Conservation (phyloP, 2,113 vertebrate genomes). For the Rynchops niger region DNA sequence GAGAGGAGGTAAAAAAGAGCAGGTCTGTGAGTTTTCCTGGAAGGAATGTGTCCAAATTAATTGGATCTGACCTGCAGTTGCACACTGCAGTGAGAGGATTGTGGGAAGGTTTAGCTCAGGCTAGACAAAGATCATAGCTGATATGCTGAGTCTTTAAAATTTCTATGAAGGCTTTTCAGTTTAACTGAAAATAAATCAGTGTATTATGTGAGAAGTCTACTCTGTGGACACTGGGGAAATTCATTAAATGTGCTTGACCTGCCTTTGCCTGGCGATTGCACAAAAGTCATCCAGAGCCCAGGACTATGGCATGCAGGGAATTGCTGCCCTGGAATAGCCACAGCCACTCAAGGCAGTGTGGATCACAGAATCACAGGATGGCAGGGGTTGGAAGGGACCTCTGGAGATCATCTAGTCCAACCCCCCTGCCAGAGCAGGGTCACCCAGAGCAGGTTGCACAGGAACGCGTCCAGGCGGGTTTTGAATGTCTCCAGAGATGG, state of each 20-base stretch:
- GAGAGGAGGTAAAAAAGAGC: not conserved
- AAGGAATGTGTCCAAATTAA: not conserved
- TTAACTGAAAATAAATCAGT: not conserved
- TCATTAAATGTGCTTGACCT: rapidly evolving
- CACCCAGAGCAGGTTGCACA: no score
- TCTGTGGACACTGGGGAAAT: not conserved
- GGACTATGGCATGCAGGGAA: not conserved
- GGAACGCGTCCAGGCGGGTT: no score
- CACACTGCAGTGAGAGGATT: not conserved
- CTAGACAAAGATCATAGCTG: not conserved
- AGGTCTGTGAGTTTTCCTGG: not conserved
- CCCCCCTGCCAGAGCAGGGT: no score
- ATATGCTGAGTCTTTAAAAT: not conserved
- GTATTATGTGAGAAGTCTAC: not conserved
- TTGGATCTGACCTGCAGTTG: not conserved
- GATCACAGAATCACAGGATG: no score
- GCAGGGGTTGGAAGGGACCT: no score
- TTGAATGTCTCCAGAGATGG: no score
- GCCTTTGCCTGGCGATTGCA: not conserved
- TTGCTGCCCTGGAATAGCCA: rapidly evolving
- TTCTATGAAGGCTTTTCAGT: not conserved
- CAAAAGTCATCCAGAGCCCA: rapidly evolving
- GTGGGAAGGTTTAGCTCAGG: not conserved
- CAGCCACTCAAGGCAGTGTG: rapidly evolving
- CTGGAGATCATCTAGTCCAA: no score